Evolutionary conservation across 2,113 vertebrate species (phyloP).

Genomic region (Dolichallabes microphthalmus): DNA sequence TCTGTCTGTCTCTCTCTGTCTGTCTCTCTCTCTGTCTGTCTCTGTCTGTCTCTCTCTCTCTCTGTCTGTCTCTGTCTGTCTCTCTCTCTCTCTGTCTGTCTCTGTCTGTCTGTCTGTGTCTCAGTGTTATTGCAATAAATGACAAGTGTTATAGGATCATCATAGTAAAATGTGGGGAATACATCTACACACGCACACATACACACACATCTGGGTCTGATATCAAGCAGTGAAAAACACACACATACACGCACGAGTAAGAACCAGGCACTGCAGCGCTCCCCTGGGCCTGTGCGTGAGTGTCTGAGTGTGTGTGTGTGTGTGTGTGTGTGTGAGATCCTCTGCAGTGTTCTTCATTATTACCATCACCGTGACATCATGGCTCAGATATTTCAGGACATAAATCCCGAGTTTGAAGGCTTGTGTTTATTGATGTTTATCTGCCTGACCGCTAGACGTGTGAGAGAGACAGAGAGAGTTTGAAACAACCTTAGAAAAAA

Average conservation of each 20-base stretch:
- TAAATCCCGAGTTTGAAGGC: background rate
- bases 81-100: slow-evolving; percentile 5
- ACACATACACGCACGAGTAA: background rate
- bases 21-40: slow-evolving; percentile 7
- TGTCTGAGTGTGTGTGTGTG: slow-evolving; percentile 6
- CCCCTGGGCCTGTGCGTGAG: background rate
- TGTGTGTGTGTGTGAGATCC: slow-evolving; percentile 63
- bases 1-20: too few species aligned
- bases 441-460: background rate
- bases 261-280: slow-evolving; percentile 7
- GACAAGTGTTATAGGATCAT: background rate
- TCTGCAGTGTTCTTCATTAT: slow-evolving; percentile 1
- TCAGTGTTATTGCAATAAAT: background rate
- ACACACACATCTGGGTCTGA: slow-evolving; percentile 43
- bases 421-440: background rate
- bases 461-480: too few species aligned
- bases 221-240: slow-evolving; percentile 39
- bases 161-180: slow-evolving; percentile 25
- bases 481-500: too few species aligned
- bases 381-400: slow-evolving; percentile 3
- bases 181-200: slow-evolving; percentile 20
- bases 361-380: slow-evolving; percentile 10
- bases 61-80: background rate
- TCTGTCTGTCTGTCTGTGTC: too few species aligned
- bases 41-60: too few species aligned